Conservation (phyloP, 2,113 vertebrate genomes). For the Microcebus ravelobensis region DNA sequence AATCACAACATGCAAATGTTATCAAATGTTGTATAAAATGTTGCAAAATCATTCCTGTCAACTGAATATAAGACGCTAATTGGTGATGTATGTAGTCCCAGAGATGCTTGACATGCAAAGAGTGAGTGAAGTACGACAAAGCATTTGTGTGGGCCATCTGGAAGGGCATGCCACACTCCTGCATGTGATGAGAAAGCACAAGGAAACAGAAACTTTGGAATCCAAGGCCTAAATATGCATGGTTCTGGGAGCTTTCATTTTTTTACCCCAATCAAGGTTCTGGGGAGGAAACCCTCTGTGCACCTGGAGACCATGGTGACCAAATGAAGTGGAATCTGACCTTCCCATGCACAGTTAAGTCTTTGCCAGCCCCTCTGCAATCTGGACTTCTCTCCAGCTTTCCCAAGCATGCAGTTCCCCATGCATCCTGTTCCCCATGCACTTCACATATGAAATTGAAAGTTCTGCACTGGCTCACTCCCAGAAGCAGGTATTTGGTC, state of each 20-base stretch:
- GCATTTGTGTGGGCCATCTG: slow-evolving; percentile 90
- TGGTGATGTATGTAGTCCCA: slow-evolving; percentile 88
- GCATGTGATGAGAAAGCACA: slow-evolving; percentile 84
- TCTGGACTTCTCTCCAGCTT: not conserved
- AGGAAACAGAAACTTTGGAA: slow-evolving; percentile 85
- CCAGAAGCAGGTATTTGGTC: not conserved
- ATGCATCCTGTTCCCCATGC: not conserved
- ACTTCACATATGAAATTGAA: not conserved
- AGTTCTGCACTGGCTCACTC: not conserved
- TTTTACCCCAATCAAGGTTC: slow-evolving; percentile 63
- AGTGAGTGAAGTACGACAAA: slow-evolving; percentile 86
- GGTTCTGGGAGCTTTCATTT: slow-evolving; percentile 75
- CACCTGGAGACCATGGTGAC: not conserved
- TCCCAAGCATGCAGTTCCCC: not conserved
- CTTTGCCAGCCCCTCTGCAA: not conserved
- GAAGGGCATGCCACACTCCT: slow-evolving; percentile 82
- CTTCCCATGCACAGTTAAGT: not conserved
- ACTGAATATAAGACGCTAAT: slow-evolving; percentile 88
- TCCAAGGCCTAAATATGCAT: slow-evolving; percentile 85
- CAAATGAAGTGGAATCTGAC: not conserved
- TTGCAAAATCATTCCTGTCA: slow-evolving; percentile 82
- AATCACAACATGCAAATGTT: slow-evolving; percentile 78
- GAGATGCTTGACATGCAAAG: slow-evolving; percentile 90
- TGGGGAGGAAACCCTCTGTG: not conserved
- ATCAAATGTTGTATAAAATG: slow-evolving; percentile 81